These are phyloP conservation scores for Leistus spinibarbis DNA, from an alignment of 2,888 invertebrate species.

Conservation along the genomic window DNA sequence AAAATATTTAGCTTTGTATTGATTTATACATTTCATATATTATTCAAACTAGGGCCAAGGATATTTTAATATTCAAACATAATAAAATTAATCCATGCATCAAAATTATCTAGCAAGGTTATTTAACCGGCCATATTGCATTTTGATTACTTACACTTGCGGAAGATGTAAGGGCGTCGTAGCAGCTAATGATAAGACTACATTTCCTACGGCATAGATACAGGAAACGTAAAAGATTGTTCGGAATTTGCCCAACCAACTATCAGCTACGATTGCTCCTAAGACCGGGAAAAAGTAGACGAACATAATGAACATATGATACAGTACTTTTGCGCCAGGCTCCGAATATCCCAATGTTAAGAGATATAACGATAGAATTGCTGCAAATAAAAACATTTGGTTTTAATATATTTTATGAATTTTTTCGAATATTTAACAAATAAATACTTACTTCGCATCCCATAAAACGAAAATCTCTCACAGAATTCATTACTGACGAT, in stretches of 20 bases:
- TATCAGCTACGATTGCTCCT: constrained; percentile 94
- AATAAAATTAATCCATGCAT: too few species aligned
- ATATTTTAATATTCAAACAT: too few species aligned
- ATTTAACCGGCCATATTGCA: too few species aligned
- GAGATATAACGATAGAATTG: constrained; percentile 90
- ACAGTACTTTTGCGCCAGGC: constrained; percentile 81
- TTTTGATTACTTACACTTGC: constrained; percentile 55
- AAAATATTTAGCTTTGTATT: too few species aligned
- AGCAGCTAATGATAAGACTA: constrained; percentile 74
- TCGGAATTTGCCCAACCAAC: constrained; percentile 86
- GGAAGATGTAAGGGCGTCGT: constrained; percentile 68
- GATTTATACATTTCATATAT: too few species aligned
- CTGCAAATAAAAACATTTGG: constrained; percentile 59
- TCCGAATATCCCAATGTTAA: constrained; percentile 75
- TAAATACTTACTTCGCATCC: constrained; percentile 84
- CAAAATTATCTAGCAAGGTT: too few species aligned
- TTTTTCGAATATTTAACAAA: background rate
- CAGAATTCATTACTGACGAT: constrained; percentile 98
- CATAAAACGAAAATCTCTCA: constrained; percentile 96
- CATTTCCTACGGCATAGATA: constrained; percentile 84
- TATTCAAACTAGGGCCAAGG: too few species aligned
- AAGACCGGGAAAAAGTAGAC: constrained; percentile 88
- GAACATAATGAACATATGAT: constrained; percentile 87
- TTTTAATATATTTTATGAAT: background rate
- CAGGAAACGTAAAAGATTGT: constrained; percentile 90